Conservation (phyloP, 2,113 vertebrate genomes). For the Heterotilapia buettikoferi region DNA sequence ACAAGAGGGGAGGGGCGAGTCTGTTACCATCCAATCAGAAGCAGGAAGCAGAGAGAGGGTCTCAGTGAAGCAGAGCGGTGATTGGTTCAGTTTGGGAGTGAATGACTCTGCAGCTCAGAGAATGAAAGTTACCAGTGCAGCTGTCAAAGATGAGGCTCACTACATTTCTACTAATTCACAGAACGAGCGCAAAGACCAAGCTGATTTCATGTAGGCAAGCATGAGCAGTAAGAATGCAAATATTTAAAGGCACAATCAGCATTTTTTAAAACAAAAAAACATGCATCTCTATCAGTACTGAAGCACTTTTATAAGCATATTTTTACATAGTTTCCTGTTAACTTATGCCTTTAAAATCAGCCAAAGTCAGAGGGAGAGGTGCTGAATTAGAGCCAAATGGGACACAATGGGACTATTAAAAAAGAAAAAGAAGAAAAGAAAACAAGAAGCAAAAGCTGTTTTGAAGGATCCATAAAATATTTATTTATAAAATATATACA, state of each 20-base stretch:
- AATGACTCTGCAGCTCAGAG: slow-evolving; percentile 22
- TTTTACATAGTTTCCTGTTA: not conserved
- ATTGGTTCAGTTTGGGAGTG: not conserved
- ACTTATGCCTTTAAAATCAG: not conserved
- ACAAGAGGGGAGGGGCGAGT: not conserved
- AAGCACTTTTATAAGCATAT: not conserved
- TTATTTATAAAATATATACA: slow-evolving; percentile 9
- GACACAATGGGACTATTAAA: not conserved
- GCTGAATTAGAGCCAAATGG: not conserved
- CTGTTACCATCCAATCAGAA: not conserved
- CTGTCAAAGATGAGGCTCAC: not conserved
- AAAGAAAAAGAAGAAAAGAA: not conserved
- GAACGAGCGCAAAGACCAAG: not conserved
- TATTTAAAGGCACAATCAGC: not conserved
- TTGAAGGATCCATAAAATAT: not conserved
- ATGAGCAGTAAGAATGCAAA: not conserved
- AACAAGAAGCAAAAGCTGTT: not conserved
- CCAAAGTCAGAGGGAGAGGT: not conserved
- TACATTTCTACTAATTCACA: not conserved
- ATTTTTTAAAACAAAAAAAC: not conserved
- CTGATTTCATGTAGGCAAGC: not conserved
- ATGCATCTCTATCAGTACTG: not conserved
- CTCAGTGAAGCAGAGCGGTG: not conserved
- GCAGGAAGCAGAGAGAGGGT: not conserved
- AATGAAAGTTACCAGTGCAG: not conserved